A percentile compares a stretch with the other conserved stretches of the same genome.
Evolutionary conservation across 2,797 vertebrate species (phyloP).

Genomic region (Chrysocyon brachyurus): DNA sequence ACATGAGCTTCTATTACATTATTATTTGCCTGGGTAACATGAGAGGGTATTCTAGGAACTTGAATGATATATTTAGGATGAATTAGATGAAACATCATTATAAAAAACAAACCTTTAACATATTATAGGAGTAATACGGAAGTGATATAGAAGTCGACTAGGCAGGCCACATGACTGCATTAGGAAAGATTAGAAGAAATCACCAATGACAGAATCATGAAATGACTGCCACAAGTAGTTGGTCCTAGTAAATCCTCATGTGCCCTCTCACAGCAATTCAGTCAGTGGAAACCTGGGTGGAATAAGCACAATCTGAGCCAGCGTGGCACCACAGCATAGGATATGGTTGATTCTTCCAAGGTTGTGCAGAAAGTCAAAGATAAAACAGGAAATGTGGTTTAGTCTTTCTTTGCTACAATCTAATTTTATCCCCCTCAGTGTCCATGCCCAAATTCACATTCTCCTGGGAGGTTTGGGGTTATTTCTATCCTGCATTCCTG

Average conservation of each 20-base stretch:
- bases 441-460: slow-evolving; percentile 24
- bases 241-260: neutral
- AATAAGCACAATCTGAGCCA: neutral
- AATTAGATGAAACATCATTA: neutral
- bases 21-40: neutral
- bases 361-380: slow-evolving; percentile 40
- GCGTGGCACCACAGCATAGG: neutral
- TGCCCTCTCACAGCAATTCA: too few relatives aligned
- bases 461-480: slow-evolving; percentile 8
- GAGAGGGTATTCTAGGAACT: neutral
- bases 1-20: neutral
- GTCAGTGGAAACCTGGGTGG: neutral
- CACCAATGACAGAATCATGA: neutral
- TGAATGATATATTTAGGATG: neutral
- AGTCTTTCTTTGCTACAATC: slow-evolving; percentile 28
- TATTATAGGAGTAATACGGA: neutral
- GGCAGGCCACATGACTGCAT: neutral
- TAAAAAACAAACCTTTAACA: neutral
- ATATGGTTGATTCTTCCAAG: neutral
- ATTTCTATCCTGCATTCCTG: slow-evolving; percentile 54
- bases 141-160: neutral
- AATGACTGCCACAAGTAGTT: neutral
- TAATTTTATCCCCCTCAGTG: slow-evolving; percentile 70
- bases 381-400: slow-evolving; percentile 44
- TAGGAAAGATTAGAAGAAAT: neutral